Evolutionary conservation across 2,888 invertebrate genomes (phyloP).

Genomic region (Phaonia tiefii): DNA sequence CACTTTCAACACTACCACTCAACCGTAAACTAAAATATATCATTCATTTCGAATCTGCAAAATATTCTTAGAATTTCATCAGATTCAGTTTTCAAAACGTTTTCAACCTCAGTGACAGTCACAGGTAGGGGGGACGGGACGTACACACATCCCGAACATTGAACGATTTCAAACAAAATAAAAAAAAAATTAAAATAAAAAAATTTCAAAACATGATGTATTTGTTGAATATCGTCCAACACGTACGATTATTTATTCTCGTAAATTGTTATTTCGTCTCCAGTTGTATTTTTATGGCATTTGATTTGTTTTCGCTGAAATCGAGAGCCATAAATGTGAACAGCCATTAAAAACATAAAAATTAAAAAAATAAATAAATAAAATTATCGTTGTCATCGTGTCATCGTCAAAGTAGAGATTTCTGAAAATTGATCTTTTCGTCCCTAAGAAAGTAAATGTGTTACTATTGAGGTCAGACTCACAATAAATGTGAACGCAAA

Average conservation of each 20-base stretch:
- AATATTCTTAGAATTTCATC: slow-evolving; percentile 61
- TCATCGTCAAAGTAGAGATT: too few relatives aligned
- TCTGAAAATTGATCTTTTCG: slow-evolving; percentile 63
- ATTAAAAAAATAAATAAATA: slow-evolving; percentile 43
- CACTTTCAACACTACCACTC: not conserved
- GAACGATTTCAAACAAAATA: too few relatives aligned
- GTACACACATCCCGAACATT: slow-evolving; percentile 14
- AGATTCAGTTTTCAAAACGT: slow-evolving; percentile 23
- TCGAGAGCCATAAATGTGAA: slow-evolving; percentile 60
- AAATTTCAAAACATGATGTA: slow-evolving; percentile 61
- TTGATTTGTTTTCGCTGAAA: slow-evolving; percentile 67
- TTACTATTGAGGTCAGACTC: too few relatives aligned
- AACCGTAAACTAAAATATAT: slow-evolving; percentile 42
- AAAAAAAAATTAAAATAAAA: too few relatives aligned
- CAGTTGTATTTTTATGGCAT: slow-evolving; percentile 64
- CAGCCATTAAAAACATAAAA: slow-evolving; percentile 62
- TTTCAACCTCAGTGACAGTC: slow-evolving; percentile 9
- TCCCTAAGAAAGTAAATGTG: slow-evolving; percentile 9
- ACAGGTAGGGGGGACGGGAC: too few relatives aligned
- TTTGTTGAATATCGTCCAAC: slow-evolving; percentile 64
- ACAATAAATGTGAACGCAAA: too few relatives aligned
- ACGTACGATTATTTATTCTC: slow-evolving; percentile 64
- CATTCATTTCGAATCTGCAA: slow-evolving; percentile 44
- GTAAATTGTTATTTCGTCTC: slow-evolving; percentile 39
- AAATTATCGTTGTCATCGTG: slow-evolving; percentile 27